Percentiles rank a stretch among this genome's conserved stretches.
phyloP scores from a whole-genome alignment of 2,113 vertebrate genomes.

The Arizona elegans region DNA sequence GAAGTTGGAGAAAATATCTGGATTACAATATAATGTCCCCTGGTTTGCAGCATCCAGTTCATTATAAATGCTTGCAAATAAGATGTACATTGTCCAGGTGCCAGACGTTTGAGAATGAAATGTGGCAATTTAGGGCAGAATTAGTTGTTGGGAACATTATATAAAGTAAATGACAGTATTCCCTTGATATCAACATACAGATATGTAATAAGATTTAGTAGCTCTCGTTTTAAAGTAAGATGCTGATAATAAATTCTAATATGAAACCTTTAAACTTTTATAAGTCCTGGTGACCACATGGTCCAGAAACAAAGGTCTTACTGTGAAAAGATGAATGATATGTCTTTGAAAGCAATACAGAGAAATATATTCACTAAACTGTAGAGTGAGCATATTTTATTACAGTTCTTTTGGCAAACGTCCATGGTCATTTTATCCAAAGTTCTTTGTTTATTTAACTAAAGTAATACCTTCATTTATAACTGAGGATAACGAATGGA shows the following conservation, averaged over 20 bases:
- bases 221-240: constrained; percentile 11
- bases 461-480: not conserved
- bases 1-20: not conserved
- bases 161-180: constrained; percentile 14
- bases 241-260: not conserved
- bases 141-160: not conserved
- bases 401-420: not conserved
- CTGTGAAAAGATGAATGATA: not conserved
- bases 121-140: constrained; percentile 10
- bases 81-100: constrained; percentile 3
- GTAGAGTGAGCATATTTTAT: not conserved
- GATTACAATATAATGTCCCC: not conserved
- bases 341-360: not conserved
- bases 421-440: not conserved
- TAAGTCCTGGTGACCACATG: not conserved
- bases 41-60: constrained; percentile 8
- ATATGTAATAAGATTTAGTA: not conserved
- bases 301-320: not conserved
- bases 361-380: constrained; percentile 38
- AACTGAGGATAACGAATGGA: not conserved
- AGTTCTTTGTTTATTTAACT: constrained; percentile 29
- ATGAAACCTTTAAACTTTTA: not conserved
- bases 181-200: not conserved
- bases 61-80: constrained; percentile 6
- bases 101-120: constrained; percentile 22